Conservation (phyloP, 2,888 invertebrate genomes). For the Pecten maximus region DNA sequence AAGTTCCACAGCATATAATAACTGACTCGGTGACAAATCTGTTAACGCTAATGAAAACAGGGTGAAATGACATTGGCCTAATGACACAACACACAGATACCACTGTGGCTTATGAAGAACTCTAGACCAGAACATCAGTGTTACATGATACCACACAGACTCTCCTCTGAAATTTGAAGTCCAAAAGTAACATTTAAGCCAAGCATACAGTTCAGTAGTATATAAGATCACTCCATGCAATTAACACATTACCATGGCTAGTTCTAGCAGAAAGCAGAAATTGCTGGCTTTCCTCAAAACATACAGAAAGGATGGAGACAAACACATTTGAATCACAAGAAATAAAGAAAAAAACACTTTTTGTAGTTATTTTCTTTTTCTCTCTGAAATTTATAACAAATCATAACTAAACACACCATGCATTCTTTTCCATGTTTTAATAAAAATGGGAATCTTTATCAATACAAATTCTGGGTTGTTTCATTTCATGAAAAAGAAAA, state of each 20-base stretch:
- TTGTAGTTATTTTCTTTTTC: constrained; percentile 24
- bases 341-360: constrained; percentile 9
- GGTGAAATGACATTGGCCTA: no score
- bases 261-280: constrained; percentile 28
- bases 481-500: constrained; percentile 9
- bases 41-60: no score
- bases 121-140: no score
- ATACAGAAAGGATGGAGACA: background rate
- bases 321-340: background rate
- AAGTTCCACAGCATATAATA: no score
- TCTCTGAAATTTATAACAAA: background rate
- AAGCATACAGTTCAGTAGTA: background rate
- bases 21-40: no score
- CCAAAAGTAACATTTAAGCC: constrained; percentile 3
- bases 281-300: background rate
- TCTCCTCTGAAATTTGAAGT: background rate
- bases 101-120: no score
- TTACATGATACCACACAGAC: background rate
- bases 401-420: constrained; percentile 52
- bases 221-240: background rate
- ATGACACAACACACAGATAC: no score
- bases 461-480: constrained; percentile 1
- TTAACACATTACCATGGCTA: background rate
- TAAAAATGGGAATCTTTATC: constrained; percentile 41
- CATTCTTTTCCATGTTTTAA: constrained; percentile 47